Evolutionary conservation across 2,113 vertebrate species (phyloP), one percentile per base, ranked within the genome.

Genomic region (Gorsachius goisagi): DNA sequence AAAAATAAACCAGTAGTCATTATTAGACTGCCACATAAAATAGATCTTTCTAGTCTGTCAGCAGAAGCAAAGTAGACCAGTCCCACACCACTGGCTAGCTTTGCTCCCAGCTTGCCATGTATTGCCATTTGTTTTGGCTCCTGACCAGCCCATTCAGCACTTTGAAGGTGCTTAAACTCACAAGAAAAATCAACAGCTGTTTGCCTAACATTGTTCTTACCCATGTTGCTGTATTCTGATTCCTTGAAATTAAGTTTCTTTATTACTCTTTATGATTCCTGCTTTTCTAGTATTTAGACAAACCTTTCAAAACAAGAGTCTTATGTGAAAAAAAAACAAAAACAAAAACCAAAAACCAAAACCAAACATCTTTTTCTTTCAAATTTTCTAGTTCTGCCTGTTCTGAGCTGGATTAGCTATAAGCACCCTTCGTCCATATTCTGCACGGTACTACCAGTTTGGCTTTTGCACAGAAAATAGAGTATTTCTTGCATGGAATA

Each of bases 91-190:
- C 41, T 81, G 64, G 52, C 37, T 84, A 77, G 32, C 47, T 90
- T 90, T 90, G 32, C 41, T 83, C 35, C 58, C 58, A 28, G n/a
- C 26, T 76, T 85, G 23, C 27, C 24, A 47, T 4, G 14, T 26
- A 52, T 18, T 63, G 47, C 49, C 18, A 47, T 67, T 77, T 74
- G 13, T 56, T 89, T 66, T 90, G 50, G n/a, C 79, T 86, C 68
- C 56, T 81, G 50, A 59, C 10, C 63, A 95, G 58, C 7, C 22
- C n/a, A 16, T 49, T 76, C 53, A 28, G 30, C 18, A 13, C 69
- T 94, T 89, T 86, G 63, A 94, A 93, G 39, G 50, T 92, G 19
- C 62, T 69, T 77, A 86, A 80, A 89, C 45, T 68, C 44, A 55
- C 64, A 88, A 49, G 66, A 92, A 92, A 90, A 79, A 66, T 62